These are phyloP conservation scores for Sesia apiformis DNA, from an alignment of 2,888 invertebrate species.

Conservation along the genomic window DNA sequence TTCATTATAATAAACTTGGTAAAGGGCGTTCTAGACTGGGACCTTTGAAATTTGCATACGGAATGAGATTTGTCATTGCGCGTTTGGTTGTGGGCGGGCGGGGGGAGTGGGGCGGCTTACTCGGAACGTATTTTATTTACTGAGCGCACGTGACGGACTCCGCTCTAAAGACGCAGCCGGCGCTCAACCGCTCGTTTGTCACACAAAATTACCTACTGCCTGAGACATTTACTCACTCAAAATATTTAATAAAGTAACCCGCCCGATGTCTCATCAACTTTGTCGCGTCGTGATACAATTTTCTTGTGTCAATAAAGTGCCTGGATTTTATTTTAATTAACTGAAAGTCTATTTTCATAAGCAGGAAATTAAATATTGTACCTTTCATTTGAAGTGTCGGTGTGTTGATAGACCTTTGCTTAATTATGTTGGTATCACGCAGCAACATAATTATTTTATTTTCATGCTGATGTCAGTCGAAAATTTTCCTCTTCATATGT, in stretches of 20 bases:
- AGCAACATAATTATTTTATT: not conserved
- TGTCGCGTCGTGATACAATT: not conserved
- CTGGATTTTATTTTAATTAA: too few species aligned
- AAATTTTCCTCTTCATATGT: conserved; percentile 5
- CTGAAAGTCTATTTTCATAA: too few species aligned
- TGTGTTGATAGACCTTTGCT: not conserved
- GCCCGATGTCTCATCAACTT: conserved; percentile 4
- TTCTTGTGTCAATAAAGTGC: too few species aligned
- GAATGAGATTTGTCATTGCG: conserved; percentile 53
- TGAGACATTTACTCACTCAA: conserved; percentile 31
- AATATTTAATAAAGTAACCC: conserved; percentile 29
- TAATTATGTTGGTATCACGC: not conserved
- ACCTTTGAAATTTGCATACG: conserved; percentile 46
- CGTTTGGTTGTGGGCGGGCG: conserved; percentile 26
- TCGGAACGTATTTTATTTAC: conserved; percentile 54
- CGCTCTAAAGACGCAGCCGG: conserved; percentile 32
- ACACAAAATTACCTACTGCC: conserved; percentile 40
- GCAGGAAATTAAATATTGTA: too few species aligned
- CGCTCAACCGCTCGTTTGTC: conserved; percentile 55
- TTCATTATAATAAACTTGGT: conserved; percentile 29
- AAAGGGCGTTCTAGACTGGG: conserved; percentile 26
- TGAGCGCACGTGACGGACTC: conserved; percentile 47
- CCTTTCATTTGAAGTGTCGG: too few species aligned
- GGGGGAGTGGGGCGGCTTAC: conserved; percentile 19
- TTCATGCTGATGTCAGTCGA: not conserved